A percentile compares a stretch with the other conserved stretches of the same genome.
These are phyloP conservation scores for Biston betularia DNA, from an alignment of 2,888 invertebrate species.

Conservation along the genomic window DNA sequence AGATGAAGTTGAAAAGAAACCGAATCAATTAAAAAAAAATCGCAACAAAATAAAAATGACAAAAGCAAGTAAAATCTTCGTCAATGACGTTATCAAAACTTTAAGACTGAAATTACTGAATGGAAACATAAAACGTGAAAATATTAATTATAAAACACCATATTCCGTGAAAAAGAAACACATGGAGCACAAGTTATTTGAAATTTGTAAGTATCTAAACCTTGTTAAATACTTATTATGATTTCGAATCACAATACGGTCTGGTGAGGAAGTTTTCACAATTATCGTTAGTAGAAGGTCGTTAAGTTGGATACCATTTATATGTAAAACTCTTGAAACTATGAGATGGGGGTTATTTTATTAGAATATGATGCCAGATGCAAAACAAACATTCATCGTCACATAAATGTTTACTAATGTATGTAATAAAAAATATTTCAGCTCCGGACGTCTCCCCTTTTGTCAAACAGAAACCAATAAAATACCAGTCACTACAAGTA, in stretches of 20 bases:
- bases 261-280: too few species aligned
- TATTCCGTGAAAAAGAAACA: slow-evolving; percentile 23
- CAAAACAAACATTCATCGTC: too few species aligned
- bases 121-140: background rate
- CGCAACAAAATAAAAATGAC: background rate
- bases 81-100: background rate
- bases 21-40: background rate
- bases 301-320: too few species aligned
- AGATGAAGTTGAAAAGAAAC: background rate
- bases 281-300: too few species aligned
- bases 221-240: background rate
- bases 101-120: slow-evolving; percentile 2
- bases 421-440: slow-evolving; percentile 2
- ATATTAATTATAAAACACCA: background rate
- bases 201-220: slow-evolving; percentile 64
- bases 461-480: slow-evolving; percentile 10
- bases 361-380: too few species aligned
- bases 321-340: too few species aligned
- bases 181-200: slow-evolving; percentile 58
- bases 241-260: too few species aligned
- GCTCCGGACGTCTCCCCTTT: slow-evolving; percentile 23
- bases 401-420: background rate
- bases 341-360: too few species aligned
- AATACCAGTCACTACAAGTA: background rate
- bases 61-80: background rate